Conservation (phyloP, 2,113 vertebrate genomes). For the Pyxicephalus adspersus region DNA sequence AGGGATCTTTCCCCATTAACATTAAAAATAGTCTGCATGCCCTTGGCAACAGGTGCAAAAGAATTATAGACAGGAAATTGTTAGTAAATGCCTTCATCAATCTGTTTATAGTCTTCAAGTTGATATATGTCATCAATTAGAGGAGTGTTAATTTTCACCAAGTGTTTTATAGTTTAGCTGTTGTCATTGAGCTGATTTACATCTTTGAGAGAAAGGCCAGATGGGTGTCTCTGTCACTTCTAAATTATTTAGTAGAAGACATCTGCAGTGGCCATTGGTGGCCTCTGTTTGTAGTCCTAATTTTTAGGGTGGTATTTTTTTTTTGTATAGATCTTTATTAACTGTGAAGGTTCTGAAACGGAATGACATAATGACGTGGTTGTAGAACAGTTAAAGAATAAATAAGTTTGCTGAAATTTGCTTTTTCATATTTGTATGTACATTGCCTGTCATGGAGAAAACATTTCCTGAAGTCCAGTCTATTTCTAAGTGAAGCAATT, state of each 20-base stretch:
- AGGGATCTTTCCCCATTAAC: constrained; percentile 4
- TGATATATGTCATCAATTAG: constrained; percentile 25
- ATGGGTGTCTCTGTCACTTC: not conserved
- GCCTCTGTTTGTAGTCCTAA: not conserved
- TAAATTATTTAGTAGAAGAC: constrained; percentile 3
- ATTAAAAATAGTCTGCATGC: constrained; percentile 10
- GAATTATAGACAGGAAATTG: not conserved
- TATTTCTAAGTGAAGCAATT: too few relatives aligned
- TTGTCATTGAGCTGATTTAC: not conserved
- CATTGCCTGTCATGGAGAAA: too few relatives aligned
- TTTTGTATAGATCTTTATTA: too few relatives aligned
- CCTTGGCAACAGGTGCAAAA: constrained; percentile 22
- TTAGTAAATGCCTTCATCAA: not conserved
- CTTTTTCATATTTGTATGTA: too few relatives aligned
- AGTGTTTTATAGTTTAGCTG: constrained; percentile 16
- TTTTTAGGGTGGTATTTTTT: too few relatives aligned
- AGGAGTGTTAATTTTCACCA: constrained; percentile 3
- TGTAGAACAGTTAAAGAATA: too few relatives aligned
- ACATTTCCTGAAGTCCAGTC: too few relatives aligned
- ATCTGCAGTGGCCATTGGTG: not conserved
- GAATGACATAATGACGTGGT: too few relatives aligned
- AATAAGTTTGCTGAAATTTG: too few relatives aligned
- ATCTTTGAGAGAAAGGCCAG: not conserved
- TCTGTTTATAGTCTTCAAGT: constrained; percentile 3
- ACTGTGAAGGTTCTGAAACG: too few relatives aligned